Base-by-base conservation (phyloP, 2,888 invertebrate species). In the Hedychridium roseum region DNA sequence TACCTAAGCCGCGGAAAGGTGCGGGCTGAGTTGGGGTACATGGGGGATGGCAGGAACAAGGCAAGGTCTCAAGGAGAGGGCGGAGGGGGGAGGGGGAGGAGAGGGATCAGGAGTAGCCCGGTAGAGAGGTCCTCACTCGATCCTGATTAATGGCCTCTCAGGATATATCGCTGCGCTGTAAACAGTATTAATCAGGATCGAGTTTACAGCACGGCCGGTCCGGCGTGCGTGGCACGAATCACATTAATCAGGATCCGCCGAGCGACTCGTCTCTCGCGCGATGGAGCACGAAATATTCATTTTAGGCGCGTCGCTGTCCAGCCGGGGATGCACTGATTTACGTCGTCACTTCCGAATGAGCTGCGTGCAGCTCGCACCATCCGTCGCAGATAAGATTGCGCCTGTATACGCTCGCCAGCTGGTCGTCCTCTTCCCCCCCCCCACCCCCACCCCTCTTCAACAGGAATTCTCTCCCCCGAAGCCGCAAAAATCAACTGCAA, bases 131-230 rank as follows among this genome's bases (percentile, higher is more conserved):
- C 64, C 65, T 58, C 64, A 62, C 54, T 64, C 64, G 68, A 68
- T 68, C 68, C 68, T 68, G 68, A 68, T 68, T 68, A 68, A 68
- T 68, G 60, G 60, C 56, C 52, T 39, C 45, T 36, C 37, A 46
- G 54, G 57, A 64, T 57, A 60, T 2, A n/a, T n/a, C 34, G 34
- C 15, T 18, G 7, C 34, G 51, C 60, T 66, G 64, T 69, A 68
- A 68, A 68, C 68, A 64, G 66, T 66, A 69, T 70, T 70, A 68
- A 69, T 69, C 68, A 69, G 70, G 68, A 70, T 70, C 61, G 64
- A 68, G 57, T 68, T 67, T 64, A 60, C 68, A 50, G 53, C 38
- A 52, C 37, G 14, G 54, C 40, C 53, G 55, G 50, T 54, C n/a
- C n/a, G n/a, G n/a, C n/a, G 46, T 37, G 14, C 57, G 54, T 47